These are phyloP conservation scores for Anguilla pacifica DNA, from an alignment of 2,797 vertebrate genomes.

Conservation along the genomic window DNA sequence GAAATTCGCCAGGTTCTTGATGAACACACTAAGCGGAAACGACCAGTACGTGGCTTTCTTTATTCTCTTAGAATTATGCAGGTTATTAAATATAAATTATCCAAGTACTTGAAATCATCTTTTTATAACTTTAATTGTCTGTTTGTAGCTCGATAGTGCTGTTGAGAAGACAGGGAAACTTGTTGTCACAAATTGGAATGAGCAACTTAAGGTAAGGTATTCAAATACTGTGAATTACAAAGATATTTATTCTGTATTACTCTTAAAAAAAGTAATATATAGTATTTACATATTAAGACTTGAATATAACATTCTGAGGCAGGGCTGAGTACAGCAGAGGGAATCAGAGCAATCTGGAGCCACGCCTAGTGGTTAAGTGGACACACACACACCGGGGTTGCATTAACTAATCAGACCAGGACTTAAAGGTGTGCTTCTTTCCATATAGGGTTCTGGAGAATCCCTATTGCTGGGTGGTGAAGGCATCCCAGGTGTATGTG, in stretches of 20 bases:
- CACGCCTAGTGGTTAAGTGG: too few species aligned
- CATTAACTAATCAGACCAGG: too few species aligned
- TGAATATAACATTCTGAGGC: too few species aligned
- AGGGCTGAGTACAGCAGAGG: too few species aligned
- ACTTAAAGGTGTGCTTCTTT: too few species aligned
- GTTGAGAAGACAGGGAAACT: conserved; percentile 79
- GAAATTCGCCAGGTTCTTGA: conserved; percentile 76
- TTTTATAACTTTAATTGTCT: background rate
- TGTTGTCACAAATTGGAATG: conserved; percentile 78
- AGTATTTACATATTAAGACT: too few species aligned
- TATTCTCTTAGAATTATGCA: background rate
- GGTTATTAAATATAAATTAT: background rate
- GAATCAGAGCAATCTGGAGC: too few species aligned
- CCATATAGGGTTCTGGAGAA: too few species aligned
- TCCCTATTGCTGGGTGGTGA: too few species aligned
- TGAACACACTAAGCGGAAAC: conserved; percentile 82
- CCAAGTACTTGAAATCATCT: background rate
- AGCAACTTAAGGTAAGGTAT: conserved; percentile 80
- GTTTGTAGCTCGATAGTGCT: conserved; percentile 73
- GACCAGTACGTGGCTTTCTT: conserved; percentile 66
- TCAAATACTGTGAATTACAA: conserved; percentile 5
- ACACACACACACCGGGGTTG: too few species aligned
- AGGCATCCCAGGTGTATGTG: too few species aligned
- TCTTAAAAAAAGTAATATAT: background rate
- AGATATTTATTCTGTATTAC: background rate